Percentiles rank a stretch among this genome's conserved stretches.
Evolutionary conservation across 2,113 vertebrate genomes (phyloP).

Genomic region (Willisornis vidua): DNA sequence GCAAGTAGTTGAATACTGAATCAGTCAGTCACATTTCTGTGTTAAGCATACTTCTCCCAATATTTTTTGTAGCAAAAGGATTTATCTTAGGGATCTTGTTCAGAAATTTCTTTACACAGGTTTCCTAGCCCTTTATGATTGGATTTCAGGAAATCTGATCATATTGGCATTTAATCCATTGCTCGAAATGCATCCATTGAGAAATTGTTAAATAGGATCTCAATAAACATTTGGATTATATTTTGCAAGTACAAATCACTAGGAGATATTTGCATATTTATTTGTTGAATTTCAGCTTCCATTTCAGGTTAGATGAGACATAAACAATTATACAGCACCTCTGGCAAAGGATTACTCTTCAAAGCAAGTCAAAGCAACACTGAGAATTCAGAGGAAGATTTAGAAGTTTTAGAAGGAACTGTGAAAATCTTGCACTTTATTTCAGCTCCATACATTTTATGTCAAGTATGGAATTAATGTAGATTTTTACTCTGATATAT

Average conservation of each 20-base stretch:
- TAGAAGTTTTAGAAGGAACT: neutral
- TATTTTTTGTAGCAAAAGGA: neutral
- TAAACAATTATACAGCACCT: neutral
- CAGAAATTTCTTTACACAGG: neutral
- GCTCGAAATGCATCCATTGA: neutral
- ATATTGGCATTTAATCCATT: neutral
- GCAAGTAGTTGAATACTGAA: neutral
- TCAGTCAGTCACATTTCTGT: neutral
- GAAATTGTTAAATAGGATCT: neutral
- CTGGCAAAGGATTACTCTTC: slow-evolving; percentile 14
- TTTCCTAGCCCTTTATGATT: neutral
- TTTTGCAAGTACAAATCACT: slow-evolving; percentile 39
- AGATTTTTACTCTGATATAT: neutral
- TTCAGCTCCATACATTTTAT: neutral
- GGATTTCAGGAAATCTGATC: neutral
- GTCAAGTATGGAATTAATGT: neutral
- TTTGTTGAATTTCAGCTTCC: slow-evolving; percentile 15
- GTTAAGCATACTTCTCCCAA: neutral
- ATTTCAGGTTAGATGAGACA: slow-evolving; percentile 18
- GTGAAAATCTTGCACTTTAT: neutral
- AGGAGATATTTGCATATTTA: slow-evolving; percentile 15
- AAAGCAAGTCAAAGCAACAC: neutral
- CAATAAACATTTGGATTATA: neutral
- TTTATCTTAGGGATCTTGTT: neutral
- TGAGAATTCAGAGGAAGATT: neutral